phyloP scores from a whole-genome alignment of 1,140 invertebrate genomes.

The Trypoxylus dichotomus region DNA sequence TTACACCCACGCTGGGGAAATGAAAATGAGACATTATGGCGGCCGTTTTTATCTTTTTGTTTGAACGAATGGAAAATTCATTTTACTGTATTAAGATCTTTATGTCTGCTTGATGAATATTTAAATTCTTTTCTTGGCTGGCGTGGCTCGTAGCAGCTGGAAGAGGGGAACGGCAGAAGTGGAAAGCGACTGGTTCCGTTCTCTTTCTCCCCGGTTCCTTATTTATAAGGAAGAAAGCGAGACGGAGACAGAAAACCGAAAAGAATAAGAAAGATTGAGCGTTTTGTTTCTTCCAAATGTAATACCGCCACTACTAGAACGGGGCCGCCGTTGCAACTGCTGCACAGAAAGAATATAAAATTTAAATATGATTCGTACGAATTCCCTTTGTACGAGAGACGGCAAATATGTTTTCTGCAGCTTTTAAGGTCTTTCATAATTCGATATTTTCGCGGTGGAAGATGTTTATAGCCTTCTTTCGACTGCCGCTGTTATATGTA shows the following conservation, averaged over 20 bases:
- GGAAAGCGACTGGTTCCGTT: background rate
- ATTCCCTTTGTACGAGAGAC: background rate
- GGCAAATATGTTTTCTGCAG: constrained; percentile 19
- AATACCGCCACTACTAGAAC: background rate
- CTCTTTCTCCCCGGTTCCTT: no score
- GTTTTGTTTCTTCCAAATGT: constrained; percentile 24
- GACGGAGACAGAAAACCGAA: background rate
- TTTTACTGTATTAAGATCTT: constrained; percentile 53
- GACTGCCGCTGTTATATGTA: background rate
- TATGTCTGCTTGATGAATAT: constrained; percentile 53
- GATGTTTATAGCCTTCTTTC: background rate
- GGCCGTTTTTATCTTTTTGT: constrained; percentile 35
- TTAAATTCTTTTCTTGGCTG: constrained; percentile 49
- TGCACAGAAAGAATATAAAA: constrained; percentile 33
- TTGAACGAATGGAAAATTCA: constrained; percentile 51
- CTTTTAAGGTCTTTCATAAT: constrained; percentile 21
- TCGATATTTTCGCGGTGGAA: constrained; percentile 11
- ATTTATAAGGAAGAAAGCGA: background rate
- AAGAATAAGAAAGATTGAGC: background rate
- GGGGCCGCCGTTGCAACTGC: background rate
- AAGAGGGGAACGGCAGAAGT: background rate
- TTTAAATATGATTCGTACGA: constrained; percentile 25
- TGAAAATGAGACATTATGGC: constrained; percentile 32
- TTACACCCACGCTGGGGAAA: background rate
- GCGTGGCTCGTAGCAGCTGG: background rate